phyloP scores from a whole-genome alignment of 2,797 vertebrate genomes.

The Lophotriccus pileatus region DNA sequence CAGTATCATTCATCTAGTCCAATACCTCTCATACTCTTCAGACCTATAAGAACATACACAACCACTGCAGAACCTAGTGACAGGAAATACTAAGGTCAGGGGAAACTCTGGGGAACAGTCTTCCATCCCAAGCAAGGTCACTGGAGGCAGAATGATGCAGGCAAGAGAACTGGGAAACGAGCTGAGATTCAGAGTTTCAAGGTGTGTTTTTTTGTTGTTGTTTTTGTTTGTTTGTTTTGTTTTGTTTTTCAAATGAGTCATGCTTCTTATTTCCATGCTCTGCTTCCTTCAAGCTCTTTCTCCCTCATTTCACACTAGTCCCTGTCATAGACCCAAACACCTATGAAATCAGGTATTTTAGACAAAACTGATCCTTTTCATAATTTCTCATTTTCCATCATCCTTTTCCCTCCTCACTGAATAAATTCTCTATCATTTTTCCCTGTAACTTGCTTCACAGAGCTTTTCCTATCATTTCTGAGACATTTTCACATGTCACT shows the following conservation, averaged over 20 bases:
- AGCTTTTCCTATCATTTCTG: background rate
- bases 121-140: background rate
- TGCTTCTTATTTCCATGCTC: background rate
- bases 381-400: background rate
- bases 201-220: too few species aligned
- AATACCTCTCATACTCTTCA: background rate
- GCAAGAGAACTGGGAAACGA: accelerated
- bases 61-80: background rate
- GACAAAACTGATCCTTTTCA: background rate
- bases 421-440: background rate
- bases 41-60: background rate
- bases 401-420: background rate
- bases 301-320: background rate
- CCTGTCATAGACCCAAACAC: background rate
- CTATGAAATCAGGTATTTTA: background rate
- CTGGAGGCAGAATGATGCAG: background rate
- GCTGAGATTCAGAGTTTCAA: background rate
- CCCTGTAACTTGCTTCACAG: background rate
- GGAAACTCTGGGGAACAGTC: background rate
- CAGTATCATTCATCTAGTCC: background rate
- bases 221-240: too few species aligned
- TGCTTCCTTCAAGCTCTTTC: background rate
- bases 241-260: background rate
- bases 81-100: background rate
- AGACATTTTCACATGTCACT: background rate